Conservation (phyloP, 1,140 invertebrate genomes). For the Rhyacophila brunnea region DNA sequence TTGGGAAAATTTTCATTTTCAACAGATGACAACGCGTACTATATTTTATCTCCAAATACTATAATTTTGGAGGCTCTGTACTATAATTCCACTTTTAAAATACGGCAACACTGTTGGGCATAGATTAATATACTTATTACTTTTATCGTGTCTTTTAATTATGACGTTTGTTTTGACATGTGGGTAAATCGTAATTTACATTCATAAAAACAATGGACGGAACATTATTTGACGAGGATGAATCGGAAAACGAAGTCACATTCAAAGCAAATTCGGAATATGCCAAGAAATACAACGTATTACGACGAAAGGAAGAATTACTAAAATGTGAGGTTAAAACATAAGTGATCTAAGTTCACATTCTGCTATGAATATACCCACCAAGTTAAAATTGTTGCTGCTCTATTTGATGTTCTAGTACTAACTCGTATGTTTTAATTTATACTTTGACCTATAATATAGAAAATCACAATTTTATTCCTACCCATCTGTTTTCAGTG, state of each 20-base stretch:
- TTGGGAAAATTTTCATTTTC: too few relatives aligned
- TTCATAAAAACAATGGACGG: constrained; percentile 14
- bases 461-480: neutral
- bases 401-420: constrained; percentile 11
- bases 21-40: too few relatives aligned
- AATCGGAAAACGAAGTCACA: constrained; percentile 50
- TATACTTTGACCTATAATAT: constrained; percentile 4
- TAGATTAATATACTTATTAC: too few relatives aligned
- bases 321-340: constrained; percentile 70
- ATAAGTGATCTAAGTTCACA: too few relatives aligned
- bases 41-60: too few relatives aligned
- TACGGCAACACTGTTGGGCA: too few relatives aligned
- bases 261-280: constrained; percentile 76
- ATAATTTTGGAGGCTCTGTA: too few relatives aligned
- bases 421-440: neutral
- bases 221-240: constrained; percentile 37
- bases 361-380: too few relatives aligned
- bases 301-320: constrained; percentile 81
- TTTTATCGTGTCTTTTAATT: too few relatives aligned
- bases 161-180: too few relatives aligned
- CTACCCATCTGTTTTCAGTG: constrained; percentile 52
- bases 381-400: too few relatives aligned
- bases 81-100: too few relatives aligned
- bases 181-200: neutral
- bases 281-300: constrained; percentile 77